A percentile compares a stretch with the other conserved stretches of the same genome.
phyloP scores from a whole-genome alignment of 2,797 vertebrate species.

The Myotis pilosus region DNA sequence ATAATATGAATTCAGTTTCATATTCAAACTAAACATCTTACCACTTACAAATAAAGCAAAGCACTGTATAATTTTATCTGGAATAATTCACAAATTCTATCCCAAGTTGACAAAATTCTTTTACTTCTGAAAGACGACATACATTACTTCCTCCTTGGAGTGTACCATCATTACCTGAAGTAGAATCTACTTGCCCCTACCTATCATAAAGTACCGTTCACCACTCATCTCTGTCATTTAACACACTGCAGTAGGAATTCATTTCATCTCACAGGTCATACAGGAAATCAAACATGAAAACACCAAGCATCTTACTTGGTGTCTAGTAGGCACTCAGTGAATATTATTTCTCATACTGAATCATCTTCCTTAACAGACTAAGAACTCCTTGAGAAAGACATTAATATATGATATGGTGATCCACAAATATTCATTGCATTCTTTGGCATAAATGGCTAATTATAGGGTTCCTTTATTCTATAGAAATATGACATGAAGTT shows the following conservation, averaged over 20 bases:
- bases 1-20: not conserved
- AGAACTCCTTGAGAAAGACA: not conserved
- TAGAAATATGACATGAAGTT: not conserved
- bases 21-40: not conserved
- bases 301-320: not conserved
- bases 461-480: not conserved
- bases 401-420: not conserved
- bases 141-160: not conserved
- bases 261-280: not conserved
- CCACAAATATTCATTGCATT: not conserved
- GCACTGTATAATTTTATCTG: not conserved
- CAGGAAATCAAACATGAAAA: not conserved
- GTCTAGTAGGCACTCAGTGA: not conserved
- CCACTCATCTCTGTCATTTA: not conserved
- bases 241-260: not conserved
- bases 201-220: not conserved
- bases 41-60: not conserved
- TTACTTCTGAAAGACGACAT: not conserved
- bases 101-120: not conserved
- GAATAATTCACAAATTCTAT: not conserved
- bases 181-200: not conserved
- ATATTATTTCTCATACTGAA: not conserved
- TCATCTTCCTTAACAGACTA: not conserved
- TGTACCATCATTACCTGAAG: not conserved
- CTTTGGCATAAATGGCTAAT: not conserved